phyloP scores from a whole-genome alignment of 1,140 invertebrate genomes.

The Tribolium castaneum region DNA sequence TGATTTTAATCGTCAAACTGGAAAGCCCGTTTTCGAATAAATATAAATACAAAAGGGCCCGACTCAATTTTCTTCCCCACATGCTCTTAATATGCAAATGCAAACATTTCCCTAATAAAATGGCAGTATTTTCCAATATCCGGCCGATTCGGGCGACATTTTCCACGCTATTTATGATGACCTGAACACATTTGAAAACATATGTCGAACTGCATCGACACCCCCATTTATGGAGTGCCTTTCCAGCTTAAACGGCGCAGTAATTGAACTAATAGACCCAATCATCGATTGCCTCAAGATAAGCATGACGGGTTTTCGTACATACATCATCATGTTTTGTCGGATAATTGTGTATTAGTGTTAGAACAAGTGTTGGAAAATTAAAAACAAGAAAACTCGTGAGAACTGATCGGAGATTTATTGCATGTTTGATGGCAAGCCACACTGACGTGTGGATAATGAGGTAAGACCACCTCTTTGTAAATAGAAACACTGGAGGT shows the following conservation, averaged over 20 bases:
- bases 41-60: slow-evolving; percentile 14
- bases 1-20: background rate
- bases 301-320: background rate
- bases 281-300: background rate
- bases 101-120: slow-evolving; percentile 41
- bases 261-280: slow-evolving; percentile 10
- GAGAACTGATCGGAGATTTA: background rate
- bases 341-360: background rate
- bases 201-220: background rate
- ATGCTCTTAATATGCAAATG: slow-evolving; percentile 45
- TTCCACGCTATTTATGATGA: slow-evolving; percentile 31
- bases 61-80: slow-evolving; percentile 33
- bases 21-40: slow-evolving; percentile 18
- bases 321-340: background rate
- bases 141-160: slow-evolving; percentile 6
- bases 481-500: background rate
- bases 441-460: background rate
- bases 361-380: slow-evolving; percentile 6
- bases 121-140: slow-evolving; percentile 45
- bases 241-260: background rate
- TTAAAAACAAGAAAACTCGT: slow-evolving; percentile 2
- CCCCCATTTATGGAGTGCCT: background rate
- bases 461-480: background rate
- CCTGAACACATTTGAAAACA: slow-evolving; percentile 1
- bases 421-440: background rate